Base-by-base conservation (phyloP, 35 echinoderm and acorn worm species). In the Ophiothrix spiculata region DNA sequence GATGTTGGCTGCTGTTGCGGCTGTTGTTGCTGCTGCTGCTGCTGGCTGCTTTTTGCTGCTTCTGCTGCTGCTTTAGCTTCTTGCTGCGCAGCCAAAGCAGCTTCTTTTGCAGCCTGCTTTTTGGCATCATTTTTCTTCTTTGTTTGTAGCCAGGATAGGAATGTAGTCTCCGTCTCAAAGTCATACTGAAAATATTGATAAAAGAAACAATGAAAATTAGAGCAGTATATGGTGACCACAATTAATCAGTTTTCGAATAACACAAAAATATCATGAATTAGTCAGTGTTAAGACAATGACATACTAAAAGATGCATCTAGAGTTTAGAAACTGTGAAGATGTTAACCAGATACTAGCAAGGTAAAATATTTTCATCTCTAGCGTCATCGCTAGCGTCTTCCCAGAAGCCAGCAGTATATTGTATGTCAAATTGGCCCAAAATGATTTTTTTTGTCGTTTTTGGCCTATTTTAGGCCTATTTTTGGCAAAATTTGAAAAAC, bases 161-260 rank as follows among this genome's bases (percentile, higher is more conserved):
- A 90, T 74, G 37, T 84, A 19, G 40, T 83, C 88, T 90, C 88
- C 1, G 81, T 84, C 29, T 78, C 60, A 77, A 90, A 83, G 17
- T 82, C 81, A 76, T 90, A 90, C 88, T 90, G 88, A 0, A 37
- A 64, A 80, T 80, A 39, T 25, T 28, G 4, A 79, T 37, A 37
- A 80, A 23, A 36, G 1, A 38, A 37, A 36, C 38, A 37, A 38
- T 21, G n/a, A 75, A 19, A 63, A 15, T 63, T 63, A 15, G 28
- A 63, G 14, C 56, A 28, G 28, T 14, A 28, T 15, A 63, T 15
- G 28, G 28, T 14, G 28, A 14, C 56, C 14, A 15, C 56, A 14
- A 63, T 63, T 63, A 15, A 28, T 63, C 56, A 15, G 56, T 14
- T 28, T 28, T 15, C n/a, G 28, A 63, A 15, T 63, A 15, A 14